Evolutionary conservation across 2,797 vertebrate species (phyloP), one percentile per base, ranked within the genome.

Genomic region (Labeo calbasu): DNA sequence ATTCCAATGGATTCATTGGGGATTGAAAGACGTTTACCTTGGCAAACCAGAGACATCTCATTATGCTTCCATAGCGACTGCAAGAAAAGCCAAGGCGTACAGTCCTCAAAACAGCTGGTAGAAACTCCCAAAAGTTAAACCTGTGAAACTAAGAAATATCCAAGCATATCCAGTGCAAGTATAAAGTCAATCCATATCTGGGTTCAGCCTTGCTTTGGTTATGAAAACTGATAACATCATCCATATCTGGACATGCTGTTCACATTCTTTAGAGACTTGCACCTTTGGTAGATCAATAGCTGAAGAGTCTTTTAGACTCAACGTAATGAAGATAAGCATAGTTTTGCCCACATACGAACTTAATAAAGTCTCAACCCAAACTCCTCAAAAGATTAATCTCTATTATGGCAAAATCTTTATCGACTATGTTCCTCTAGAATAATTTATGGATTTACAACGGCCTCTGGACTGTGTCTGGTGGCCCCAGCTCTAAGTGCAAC

Each of bases 301-400:
- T 46, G 21, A 81, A 80, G 7, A 55, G 1, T 32, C 1, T 43
- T 43, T 82, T 19, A 65, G 32, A 21, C 14, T 75, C 28, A 32
- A 13, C 5, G 12, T 40, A 75, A 65, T 53, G n/a, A 75, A 75
- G 14, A 75, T 36, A 21, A 32, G 21, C 14, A 82, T 36, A 14
- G 55, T 82, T 82, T 21, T 75, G 28, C 28, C 32, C n/a, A 81
- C 32, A 53, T 75, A 21, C 23, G 65, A 25, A 25, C 9, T 3
- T 40, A 13, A 51, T 46, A 57, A 72, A 77, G 23, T 43, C 61
- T 25, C 46, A 55, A 66, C 53, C 43, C 32, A 76, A 83, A 69
- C n/a, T 66, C 32, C 14, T 83, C 32, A 48, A 75, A 82, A 68
- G 36, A 51, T 11, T 13, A 13, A 77, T 83, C 50, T 83, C 36